Conservation (phyloP, 2,888 invertebrate species). For the Scaptomyza flava region DNA sequence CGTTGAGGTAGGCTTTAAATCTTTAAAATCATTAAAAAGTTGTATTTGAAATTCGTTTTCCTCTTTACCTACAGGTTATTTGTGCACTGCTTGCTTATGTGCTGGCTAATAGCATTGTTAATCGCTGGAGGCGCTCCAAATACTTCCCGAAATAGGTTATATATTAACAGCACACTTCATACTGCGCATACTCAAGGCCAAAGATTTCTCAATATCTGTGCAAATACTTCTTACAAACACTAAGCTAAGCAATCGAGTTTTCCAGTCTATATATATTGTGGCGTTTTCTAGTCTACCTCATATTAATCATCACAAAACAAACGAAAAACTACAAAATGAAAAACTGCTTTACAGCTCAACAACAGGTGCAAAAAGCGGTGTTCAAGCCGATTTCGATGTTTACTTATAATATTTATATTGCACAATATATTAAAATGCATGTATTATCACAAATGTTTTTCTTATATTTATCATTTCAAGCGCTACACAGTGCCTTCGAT, state of each 20-base stretch:
- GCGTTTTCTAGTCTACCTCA: slow-evolving; percentile 72
- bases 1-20: slow-evolving; percentile 69
- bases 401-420: slow-evolving; percentile 22
- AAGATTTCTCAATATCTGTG: slow-evolving; percentile 72
- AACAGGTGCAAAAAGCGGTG: slow-evolving; percentile 56
- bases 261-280: slow-evolving; percentile 52
- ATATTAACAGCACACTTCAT: slow-evolving; percentile 22
- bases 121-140: slow-evolving; percentile 83
- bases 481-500: slow-evolving; percentile 46
- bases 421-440: slow-evolving; percentile 45
- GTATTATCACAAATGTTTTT: slow-evolving; percentile 39
- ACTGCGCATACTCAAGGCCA: slow-evolving; percentile 70
- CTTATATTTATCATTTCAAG: slow-evolving; percentile 1
- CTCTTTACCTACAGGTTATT: slow-evolving; percentile 58
- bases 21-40: not conserved
- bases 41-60: not conserved
- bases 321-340: slow-evolving; percentile 10
- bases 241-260: slow-evolving; percentile 53
- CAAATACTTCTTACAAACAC: slow-evolving; percentile 37
- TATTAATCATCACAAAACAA: slow-evolving; percentile 35
- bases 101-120: slow-evolving; percentile 79
- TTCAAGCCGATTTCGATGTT: slow-evolving; percentile 57
- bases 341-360: slow-evolving; percentile 40
- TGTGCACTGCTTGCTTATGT: slow-evolving; percentile 79
- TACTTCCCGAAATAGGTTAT: slow-evolving; percentile 76